Percentiles rank a stretch among this genome's conserved stretches.
These are phyloP conservation scores for Lytechinus variegatus DNA, from an alignment of 35 echinoderm and acorn worm species.

Conservation along the genomic window DNA sequence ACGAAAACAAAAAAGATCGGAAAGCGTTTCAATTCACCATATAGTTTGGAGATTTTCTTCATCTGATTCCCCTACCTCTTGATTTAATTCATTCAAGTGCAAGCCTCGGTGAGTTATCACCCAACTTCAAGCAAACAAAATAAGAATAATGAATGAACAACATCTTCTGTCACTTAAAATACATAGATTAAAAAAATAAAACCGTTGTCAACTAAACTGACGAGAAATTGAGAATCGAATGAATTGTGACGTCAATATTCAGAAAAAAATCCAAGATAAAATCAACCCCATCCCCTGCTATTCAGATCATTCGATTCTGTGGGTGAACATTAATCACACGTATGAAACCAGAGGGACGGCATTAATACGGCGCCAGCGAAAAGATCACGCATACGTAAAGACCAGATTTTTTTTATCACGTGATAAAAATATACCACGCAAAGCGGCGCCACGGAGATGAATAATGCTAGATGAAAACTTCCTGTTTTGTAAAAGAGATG, in stretches of 20 bases:
- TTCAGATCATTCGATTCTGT: not conserved
- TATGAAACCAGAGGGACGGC: not conserved
- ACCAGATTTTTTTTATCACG: not conserved
- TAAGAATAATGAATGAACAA: too few relatives aligned
- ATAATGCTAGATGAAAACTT: not conserved
- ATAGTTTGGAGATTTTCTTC: too few relatives aligned
- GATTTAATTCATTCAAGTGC: too few relatives aligned
- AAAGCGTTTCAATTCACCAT: too few relatives aligned
- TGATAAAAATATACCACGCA: not conserved
- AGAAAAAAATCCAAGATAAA: not conserved
- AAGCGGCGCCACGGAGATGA: not conserved
- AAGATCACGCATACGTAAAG: not conserved
- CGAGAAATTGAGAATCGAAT: not conserved
- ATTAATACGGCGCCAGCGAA: not conserved
- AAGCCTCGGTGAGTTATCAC: too few relatives aligned
- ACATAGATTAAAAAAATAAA: too few relatives aligned
- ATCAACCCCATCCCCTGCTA: not conserved
- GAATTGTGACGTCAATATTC: not conserved
- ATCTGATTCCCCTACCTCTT: too few relatives aligned
- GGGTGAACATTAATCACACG: not conserved
- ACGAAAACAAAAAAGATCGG: too few relatives aligned
- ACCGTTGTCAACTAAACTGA: too few relatives aligned
- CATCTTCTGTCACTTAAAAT: too few relatives aligned
- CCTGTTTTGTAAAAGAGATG: not conserved
- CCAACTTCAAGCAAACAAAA: too few relatives aligned